Evolutionary conservation across 1,140 invertebrate genomes (phyloP).

Genomic region (Marisa cornuarietis): DNA sequence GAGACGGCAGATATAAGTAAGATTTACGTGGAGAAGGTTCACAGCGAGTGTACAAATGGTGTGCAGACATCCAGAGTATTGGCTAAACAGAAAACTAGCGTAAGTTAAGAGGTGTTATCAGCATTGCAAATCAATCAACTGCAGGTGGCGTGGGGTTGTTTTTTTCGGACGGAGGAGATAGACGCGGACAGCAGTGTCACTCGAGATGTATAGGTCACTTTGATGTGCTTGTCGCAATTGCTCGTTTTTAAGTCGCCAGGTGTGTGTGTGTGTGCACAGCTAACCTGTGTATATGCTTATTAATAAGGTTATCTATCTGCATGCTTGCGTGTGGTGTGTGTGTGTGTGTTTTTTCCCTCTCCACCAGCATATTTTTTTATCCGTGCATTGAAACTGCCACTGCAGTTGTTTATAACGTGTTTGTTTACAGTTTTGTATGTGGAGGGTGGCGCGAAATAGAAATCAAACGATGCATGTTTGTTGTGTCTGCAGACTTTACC

Average conservation of each 20-base stretch:
- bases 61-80: not conserved
- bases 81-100: not conserved
- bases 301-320: not conserved
- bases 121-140: not conserved
- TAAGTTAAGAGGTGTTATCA: not conserved
- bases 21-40: no score
- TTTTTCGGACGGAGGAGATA: not conserved
- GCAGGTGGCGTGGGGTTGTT: not conserved
- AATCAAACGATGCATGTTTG: not conserved
- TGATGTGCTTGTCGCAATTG: not conserved
- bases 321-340: conserved; percentile 1
- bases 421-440: no score
- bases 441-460: not conserved
- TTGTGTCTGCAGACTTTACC: not conserved
- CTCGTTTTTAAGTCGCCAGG: not conserved
- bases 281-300: not conserved
- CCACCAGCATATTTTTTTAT: no score
- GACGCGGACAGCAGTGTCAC: not conserved
- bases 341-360: not conserved
- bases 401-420: not conserved
- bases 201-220: not conserved
- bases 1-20: no score
- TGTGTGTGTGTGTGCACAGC: not conserved
- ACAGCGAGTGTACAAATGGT: no score
- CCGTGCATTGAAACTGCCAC: not conserved